A percentile compares a stretch with the other conserved stretches of the same genome.
These are phyloP conservation scores for Corvus cornix DNA, from an alignment of 2,113 vertebrate genomes.

Conservation along the genomic window DNA sequence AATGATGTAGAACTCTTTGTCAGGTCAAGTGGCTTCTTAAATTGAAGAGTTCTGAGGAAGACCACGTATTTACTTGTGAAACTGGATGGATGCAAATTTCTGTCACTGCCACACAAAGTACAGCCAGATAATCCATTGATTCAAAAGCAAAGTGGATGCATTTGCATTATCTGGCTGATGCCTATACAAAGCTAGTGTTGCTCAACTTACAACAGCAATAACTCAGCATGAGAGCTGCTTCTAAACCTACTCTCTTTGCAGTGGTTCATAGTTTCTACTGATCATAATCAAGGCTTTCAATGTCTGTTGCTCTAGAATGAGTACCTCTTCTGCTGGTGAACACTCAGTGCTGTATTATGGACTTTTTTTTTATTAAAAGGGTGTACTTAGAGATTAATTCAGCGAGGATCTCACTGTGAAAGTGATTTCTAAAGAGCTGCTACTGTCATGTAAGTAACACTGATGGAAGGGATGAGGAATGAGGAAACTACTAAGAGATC, in stretches of 20 bases:
- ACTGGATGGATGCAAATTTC: neutral
- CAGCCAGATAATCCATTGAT: neutral
- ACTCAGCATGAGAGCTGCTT: neutral
- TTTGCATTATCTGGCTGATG: neutral
- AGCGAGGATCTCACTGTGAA: neutral
- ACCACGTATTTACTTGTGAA: neutral
- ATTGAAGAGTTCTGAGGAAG: neutral
- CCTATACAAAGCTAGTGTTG: neutral
- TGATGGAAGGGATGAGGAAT: neutral
- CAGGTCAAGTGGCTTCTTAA: slow-evolving; percentile 2
- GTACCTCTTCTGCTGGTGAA: neutral
- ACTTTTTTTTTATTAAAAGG: neutral
- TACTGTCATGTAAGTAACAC: neutral
- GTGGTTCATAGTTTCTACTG: neutral
- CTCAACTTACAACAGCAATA: neutral
- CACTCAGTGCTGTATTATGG: neutral
- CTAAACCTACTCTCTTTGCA: neutral
- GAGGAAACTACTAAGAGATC: neutral
- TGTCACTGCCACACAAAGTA: neutral
- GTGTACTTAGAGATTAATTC: neutral
- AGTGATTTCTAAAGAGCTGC: neutral
- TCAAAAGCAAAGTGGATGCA: neutral
- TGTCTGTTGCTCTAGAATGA: neutral
- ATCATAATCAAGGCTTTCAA: neutral
- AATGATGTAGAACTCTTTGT: neutral